Evolutionary conservation across 2,888 invertebrate genomes (phyloP), one percentile per base, ranked within the genome.

Genomic region (Nycteola revayana): DNA sequence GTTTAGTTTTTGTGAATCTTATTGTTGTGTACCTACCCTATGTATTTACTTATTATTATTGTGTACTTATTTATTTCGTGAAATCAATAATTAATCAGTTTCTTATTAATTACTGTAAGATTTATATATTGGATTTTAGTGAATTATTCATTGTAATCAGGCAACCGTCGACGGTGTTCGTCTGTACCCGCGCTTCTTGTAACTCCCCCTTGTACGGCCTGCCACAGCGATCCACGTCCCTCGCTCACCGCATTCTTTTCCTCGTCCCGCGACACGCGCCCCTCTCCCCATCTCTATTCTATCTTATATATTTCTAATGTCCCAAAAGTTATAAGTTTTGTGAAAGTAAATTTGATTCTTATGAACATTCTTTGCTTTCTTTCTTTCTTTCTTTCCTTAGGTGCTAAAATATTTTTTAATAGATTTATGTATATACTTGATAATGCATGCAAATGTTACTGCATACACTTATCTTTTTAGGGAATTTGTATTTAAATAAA

Each of bases 81-180:
- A 28, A 35, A 35, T 35, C 34, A 35, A 35, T 35, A 35, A 35
- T 35, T 35, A 35, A 35, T 35, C 35, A 35, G 35, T 35, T 35
- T 35, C 35, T 35, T 35, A 35, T 35, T 35, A 29, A 35, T 35
- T 35, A 35, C 35, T 35, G 35, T 35, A 35, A 35, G 35, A 35
- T 35, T 35, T 35, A 35, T 35, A 29, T 35, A 35, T 35, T 35
- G 29, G 35, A 35, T 35, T 35, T 35, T 29, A 35, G 35, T 36
- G 35, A 36, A 36, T 36, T 36, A 36, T 36, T 36, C 35, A 36
- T 36, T 36, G 35, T 36, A 35, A 35, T 35, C 35, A 35, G 35
- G 35, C 35, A 35, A 35, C 35, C 35, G 35, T 35, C 35, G 35
- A 35, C 35, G 35, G 35, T 35, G 35, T 35, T 35, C 35, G 35